phyloP scores from a whole-genome alignment of 2,888 invertebrate species.

The Dendrolimus pini region DNA sequence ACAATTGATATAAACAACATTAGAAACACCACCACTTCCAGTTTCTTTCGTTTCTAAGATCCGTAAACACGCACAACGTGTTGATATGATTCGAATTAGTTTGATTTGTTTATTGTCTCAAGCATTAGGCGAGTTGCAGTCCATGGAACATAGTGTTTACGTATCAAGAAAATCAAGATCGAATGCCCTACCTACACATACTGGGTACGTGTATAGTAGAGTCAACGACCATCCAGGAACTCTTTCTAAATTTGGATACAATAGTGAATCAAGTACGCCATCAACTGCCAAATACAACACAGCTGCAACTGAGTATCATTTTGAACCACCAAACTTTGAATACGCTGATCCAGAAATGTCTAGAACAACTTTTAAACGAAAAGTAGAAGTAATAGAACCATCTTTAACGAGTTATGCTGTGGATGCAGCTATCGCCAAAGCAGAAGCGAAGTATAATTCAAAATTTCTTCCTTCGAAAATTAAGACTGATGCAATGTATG shows the following conservation, averaged over 20 bases:
- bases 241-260: conserved; percentile 17
- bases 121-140: conserved; percentile 28
- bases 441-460: conserved; percentile 26
- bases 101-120: conserved; percentile 34
- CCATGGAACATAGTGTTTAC: conserved; percentile 29
- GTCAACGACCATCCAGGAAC: conserved; percentile 23
- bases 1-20: conserved; percentile 55
- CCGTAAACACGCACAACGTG: conserved; percentile 33
- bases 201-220: conserved; percentile 34
- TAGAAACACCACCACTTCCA: conserved; percentile 39
- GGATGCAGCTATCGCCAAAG: conserved; percentile 26
- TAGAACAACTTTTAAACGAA: neutral
- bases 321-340: neutral
- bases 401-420: conserved; percentile 14
- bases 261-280: neutral
- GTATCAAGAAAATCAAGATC: conserved; percentile 33
- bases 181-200: conserved; percentile 24
- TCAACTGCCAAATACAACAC: neutral
- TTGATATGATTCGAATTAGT: conserved; percentile 30
- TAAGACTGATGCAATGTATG: conserved; percentile 28
- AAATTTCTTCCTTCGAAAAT: conserved; percentile 25
- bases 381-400: conserved; percentile 5
- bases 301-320: neutral
- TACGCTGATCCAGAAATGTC: neutral
- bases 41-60: conserved; percentile 26